Evolutionary conservation across 2,888 invertebrate genomes (phyloP), one percentile per base, ranked within the genome.

Genomic region (Electrophaes corylata): DNA sequence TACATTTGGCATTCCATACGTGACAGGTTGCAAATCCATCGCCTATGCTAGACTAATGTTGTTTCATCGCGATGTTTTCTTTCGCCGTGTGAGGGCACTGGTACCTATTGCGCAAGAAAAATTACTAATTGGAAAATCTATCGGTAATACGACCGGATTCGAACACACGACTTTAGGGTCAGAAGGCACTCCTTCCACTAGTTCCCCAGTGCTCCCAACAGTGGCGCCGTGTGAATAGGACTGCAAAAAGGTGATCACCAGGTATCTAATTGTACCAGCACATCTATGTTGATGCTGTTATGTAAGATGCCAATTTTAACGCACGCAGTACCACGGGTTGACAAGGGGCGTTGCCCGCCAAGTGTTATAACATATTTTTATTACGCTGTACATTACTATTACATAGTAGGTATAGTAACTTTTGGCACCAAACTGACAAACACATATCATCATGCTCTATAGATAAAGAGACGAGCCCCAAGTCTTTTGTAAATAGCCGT

Each of bases 381-480:
- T 10, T 6, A 37, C 10, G 16, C 37, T 31, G 31, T n/a, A n/a
- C 26, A 10, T 29, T 10, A 10, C 8, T 10, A 29, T 6, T 10
- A 29, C 26, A 10, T 37, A 31, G 31, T 31, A 37, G 2, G 8
- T 10, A 16, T 6, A 16, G 3, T 5, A n/a, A 31, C 16, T 37
- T 37, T 37, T 37, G 37, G 37, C 37, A 37, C 16, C 8, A 10
- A 37, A 10, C 37, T 37, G 37, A 57, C 48, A 52, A 45, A 35
- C 51, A 52, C 46, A 19, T 29, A 26, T 35, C 33, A 48, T 44
- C 29, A 4, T 16, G 16, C 44, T 44, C 44, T 23, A 10, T 20
- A 47, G 40, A 54, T 47, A 54, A 53, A 19, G 20, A 23, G 40
- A 6, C 40, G n/a, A 39, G 41, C 47, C 40, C 47, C 40, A 41